Base-by-base conservation (phyloP, 2,797 vertebrate genomes). In the Bovichtus diacanthus region DNA sequence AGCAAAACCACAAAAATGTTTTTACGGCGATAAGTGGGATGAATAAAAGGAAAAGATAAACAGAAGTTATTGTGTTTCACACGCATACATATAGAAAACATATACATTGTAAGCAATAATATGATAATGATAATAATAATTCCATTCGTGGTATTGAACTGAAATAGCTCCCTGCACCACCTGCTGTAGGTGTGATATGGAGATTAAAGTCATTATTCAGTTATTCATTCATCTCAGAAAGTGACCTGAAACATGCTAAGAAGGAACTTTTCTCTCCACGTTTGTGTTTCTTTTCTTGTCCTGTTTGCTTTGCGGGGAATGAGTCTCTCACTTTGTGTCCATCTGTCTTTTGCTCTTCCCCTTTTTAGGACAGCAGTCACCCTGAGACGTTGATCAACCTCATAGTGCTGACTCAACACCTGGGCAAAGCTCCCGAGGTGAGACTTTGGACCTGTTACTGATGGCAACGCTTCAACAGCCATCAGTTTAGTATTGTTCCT, bases 321-420 rank as follows among this genome's bases (percentile, higher is more conserved):
- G 27, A 61, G 10, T 19, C 0, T 70, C 25, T 76, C 2, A 44
- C 15, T 64, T 5, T 80, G 7, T 65, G 5, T 58, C 46, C 3
- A 10, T 65, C 36, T 71, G 1, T 75, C 23, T 67, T 38, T 73
- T 29, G 74, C 27, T 68, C 27, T 39, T 31, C 46, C 60, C 29
- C 12, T 31, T 73, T 87, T 1, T 88, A 99, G 98, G 98, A 99
- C 90, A 99, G 97, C 59, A 90, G 97, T 86, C 96, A 99, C 59
- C 96, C 98, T 1, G 98, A 99, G 95, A 99, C 97, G 0, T 93
- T 99, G 72, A 94, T 99, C 92, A 99, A 99, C 91, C 95, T 99
- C 1, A 94, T 98, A 1, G 97, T 98, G 80, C 95, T 99, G 66
- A 97, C 96, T 0, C 98, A 99, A 90, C 97, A 99, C 88, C 81